A percentile compares a stretch with the other conserved stretches of the same genome.
Evolutionary conservation across 2,888 invertebrate genomes (phyloP).

Genomic region (Trilocha varians): DNA sequence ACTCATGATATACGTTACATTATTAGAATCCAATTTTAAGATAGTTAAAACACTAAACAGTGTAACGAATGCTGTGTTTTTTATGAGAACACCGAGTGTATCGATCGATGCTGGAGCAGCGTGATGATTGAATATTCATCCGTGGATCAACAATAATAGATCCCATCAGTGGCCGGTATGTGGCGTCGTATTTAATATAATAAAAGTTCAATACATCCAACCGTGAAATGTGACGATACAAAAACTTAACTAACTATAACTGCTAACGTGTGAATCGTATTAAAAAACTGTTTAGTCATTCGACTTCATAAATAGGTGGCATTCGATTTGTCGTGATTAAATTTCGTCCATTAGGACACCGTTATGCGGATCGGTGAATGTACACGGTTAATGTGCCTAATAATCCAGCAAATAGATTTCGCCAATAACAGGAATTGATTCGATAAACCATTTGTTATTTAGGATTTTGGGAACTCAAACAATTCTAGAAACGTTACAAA

Average conservation of each 20-base stretch:
- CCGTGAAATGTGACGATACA: slow-evolving; percentile 71
- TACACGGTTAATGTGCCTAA: slow-evolving; percentile 52
- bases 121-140: slow-evolving; percentile 70
- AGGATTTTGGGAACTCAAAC: neutral
- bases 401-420: slow-evolving; percentile 59
- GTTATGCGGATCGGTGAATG: slow-evolving; percentile 53
- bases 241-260: slow-evolving; percentile 72
- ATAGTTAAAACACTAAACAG: slow-evolving; percentile 32
- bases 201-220: slow-evolving; percentile 68
- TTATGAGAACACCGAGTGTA: slow-evolving; percentile 39
- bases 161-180: slow-evolving; percentile 66
- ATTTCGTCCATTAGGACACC: slow-evolving; percentile 67
- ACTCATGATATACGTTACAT: slow-evolving; percentile 3
- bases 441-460: neutral
- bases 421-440: slow-evolving; percentile 20
- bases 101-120: slow-evolving; percentile 51
- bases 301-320: slow-evolving; percentile 70
- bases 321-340: slow-evolving; percentile 73
- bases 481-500: neutral
- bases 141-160: slow-evolving; percentile 71
- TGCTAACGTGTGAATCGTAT: slow-evolving; percentile 73
- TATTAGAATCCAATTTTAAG: slow-evolving; percentile 23
- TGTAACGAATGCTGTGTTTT: slow-evolving; percentile 41
- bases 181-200: slow-evolving; percentile 71
- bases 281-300: slow-evolving; percentile 72